Percentiles rank a stretch among this genome's conserved stretches.
Conservation (phyloP, 53 echinoderm and acorn worm species). For the Echinometra lucunter region DNA sequence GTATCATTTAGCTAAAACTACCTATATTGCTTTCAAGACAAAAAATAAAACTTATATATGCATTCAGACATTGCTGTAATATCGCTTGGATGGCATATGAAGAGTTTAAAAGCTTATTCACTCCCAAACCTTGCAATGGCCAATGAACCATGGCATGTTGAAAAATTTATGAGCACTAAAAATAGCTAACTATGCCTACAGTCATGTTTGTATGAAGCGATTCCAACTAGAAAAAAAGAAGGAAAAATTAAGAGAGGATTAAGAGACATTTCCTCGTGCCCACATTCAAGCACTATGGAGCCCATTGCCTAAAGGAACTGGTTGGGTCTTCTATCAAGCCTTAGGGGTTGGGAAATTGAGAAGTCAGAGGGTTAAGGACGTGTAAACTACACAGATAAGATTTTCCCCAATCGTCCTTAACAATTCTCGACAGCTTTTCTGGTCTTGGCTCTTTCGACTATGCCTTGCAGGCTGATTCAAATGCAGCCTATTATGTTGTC, state of each 20-base stretch:
- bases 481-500: neutral
- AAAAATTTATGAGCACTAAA: neutral
- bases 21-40: neutral
- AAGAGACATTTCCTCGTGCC: neutral
- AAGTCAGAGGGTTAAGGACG: too few species aligned
- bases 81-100: neutral
- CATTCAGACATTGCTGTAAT: neutral
- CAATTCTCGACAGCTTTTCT: neutral
- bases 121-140: neutral
- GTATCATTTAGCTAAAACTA: neutral
- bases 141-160: neutral
- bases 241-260: neutral
- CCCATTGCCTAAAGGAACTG: too few species aligned
- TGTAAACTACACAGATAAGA: too few species aligned
- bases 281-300: neutral
- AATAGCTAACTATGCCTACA: neutral
- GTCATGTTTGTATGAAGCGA: neutral
- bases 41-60: too few species aligned
- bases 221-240: neutral
- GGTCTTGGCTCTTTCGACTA: neutral
- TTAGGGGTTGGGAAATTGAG: too few species aligned
- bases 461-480: neutral
- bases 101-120: neutral
- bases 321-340: too few species aligned
- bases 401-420: neutral